Evolutionary conservation across 2,888 invertebrate genomes (phyloP).

Genomic region (Lucinisca nassula): DNA sequence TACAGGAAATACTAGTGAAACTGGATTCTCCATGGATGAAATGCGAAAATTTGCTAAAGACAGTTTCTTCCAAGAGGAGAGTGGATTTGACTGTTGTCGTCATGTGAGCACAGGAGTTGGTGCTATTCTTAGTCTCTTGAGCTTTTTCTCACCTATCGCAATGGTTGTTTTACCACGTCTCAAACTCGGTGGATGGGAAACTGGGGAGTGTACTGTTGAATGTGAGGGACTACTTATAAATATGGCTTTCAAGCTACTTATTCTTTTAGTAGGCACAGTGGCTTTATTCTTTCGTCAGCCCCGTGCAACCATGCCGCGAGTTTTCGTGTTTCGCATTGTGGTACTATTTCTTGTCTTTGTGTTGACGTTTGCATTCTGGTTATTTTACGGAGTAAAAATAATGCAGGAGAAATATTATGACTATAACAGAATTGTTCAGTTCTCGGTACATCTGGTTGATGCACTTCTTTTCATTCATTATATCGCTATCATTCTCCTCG

Average conservation of each 20-base stretch:
- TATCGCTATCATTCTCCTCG: conserved; percentile 96
- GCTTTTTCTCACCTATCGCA: conserved; percentile 96
- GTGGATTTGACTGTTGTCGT: conserved; percentile 86
- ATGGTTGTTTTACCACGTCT: conserved; percentile 98
- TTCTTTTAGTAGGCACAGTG: conserved; percentile 97
- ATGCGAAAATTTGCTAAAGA: conserved; percentile 87
- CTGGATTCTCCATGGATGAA: conserved; percentile 98
- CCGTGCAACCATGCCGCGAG: conserved; percentile 96
- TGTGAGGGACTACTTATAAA: conserved; percentile 96
- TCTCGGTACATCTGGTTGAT: conserved; percentile 97
- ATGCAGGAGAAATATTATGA: conserved; percentile 85
- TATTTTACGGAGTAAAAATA: conserved; percentile 97
- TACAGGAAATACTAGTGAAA: conserved; percentile 97
- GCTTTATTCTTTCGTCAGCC: conserved; percentile 96
- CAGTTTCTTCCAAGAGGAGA: conserved; percentile 77
- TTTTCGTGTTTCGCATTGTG: conserved; percentile 96
- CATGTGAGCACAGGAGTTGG: conserved; percentile 95
- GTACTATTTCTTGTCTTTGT: conserved; percentile 96
- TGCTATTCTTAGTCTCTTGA: conserved; percentile 93
- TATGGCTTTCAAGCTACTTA: conserved; percentile 96
- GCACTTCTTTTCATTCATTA: conserved; percentile 98
- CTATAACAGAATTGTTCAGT: conserved; percentile 96
- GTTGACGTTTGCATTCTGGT: conserved; percentile 98
- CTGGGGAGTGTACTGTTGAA: conserved; percentile 78
- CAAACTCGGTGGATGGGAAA: conserved; percentile 89